Evolutionary conservation across 2,888 invertebrate species (phyloP).

Genomic region (Brenthis hecate): DNA sequence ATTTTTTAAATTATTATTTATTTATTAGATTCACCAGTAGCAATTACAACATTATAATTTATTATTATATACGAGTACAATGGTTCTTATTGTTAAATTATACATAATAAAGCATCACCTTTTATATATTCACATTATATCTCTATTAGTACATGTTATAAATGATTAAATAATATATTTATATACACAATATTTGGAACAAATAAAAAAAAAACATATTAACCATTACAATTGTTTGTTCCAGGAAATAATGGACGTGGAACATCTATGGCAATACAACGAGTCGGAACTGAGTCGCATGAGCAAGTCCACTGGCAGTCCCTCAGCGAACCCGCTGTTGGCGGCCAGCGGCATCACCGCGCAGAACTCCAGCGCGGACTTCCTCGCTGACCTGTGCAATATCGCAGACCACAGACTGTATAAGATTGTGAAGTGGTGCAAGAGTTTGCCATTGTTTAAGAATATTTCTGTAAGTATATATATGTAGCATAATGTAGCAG

Average conservation of each 20-base stretch:
- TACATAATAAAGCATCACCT: no score
- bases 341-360: constrained; percentile 77
- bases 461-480: constrained; percentile 91
- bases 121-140: no score
- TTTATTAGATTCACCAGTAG: no score
- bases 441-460: constrained; percentile 97
- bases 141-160: no score
- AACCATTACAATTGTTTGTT: constrained; percentile 6
- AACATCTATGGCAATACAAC: constrained; percentile 97
- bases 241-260: constrained; percentile 97
- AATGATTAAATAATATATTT: no score
- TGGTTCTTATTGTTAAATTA: no score
- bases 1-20: no score
- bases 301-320: constrained; percentile 71
- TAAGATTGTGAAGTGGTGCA: constrained; percentile 99
- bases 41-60: no score
- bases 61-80: no score
- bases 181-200: no score
- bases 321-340: constrained; percentile 72
- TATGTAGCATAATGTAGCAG: not conserved
- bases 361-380: constrained; percentile 89
- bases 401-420: constrained; percentile 97
- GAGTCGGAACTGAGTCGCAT: constrained; percentile 89
- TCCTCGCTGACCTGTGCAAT: constrained; percentile 94
- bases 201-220: no score